These are phyloP conservation scores for Agrilus cyanescens DNA, from an alignment of 2,888 invertebrate genomes.

Conservation along the genomic window DNA sequence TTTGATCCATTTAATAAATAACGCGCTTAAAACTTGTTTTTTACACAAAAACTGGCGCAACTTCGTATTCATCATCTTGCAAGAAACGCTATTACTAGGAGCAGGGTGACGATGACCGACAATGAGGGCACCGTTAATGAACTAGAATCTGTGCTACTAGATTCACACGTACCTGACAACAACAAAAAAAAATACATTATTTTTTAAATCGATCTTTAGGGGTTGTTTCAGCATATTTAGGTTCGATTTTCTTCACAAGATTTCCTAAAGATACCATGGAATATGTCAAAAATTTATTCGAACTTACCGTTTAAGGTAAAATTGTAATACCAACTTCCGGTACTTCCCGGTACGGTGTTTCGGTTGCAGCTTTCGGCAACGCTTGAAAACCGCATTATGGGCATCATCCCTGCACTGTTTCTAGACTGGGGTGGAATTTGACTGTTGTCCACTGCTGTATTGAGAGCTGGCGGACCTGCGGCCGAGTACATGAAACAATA, in stretches of 20 bases:
- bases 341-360: conserved; percentile 39
- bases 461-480: conserved; percentile 20
- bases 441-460: conserved; percentile 3
- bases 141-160: background rate
- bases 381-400: conserved; percentile 38
- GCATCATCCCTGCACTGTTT: conserved; percentile 22
- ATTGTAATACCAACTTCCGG: conserved; percentile 51
- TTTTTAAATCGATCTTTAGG: too few relatives aligned
- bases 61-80: too few relatives aligned
- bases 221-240: too few relatives aligned
- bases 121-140: too few relatives aligned
- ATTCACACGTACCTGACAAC: background rate
- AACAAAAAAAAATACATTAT: background rate
- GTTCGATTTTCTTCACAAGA: too few relatives aligned
- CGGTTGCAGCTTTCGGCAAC: conserved; percentile 48
- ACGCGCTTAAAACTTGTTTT: too few relatives aligned
- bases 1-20: too few relatives aligned
- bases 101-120: too few relatives aligned
- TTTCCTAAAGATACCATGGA: too few relatives aligned
- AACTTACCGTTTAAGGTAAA: conserved; percentile 52
- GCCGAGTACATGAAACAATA: conserved; percentile 53
- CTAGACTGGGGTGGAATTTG: conserved; percentile 17
- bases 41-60: too few relatives aligned
- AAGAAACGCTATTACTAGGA: too few relatives aligned
- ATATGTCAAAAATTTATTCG: background rate